Percentiles rank a stretch among this genome's conserved stretches.
These are phyloP conservation scores for Aulostomus chinensis DNA, from an alignment of 2,797 vertebrate genomes.

Conservation along the genomic window DNA sequence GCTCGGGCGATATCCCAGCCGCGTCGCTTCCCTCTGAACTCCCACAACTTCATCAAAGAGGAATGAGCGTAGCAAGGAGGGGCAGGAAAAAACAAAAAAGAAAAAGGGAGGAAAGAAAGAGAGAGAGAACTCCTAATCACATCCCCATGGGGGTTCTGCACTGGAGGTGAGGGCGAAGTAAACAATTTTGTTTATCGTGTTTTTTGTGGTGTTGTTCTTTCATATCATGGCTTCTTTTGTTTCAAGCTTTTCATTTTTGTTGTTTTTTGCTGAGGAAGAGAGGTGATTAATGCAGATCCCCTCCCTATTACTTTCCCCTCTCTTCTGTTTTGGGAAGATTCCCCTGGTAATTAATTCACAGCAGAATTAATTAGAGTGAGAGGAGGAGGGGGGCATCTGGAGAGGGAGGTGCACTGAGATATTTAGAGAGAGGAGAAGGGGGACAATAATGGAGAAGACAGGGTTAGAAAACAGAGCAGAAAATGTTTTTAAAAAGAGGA, in stretches of 20 bases:
- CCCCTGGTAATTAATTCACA: constrained; percentile 70
- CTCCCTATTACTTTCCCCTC: constrained; percentile 31
- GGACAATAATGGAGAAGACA: constrained; percentile 5
- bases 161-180: constrained; percentile 73
- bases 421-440: constrained; percentile 31
- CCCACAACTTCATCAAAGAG: constrained; percentile 78
- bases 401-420: constrained; percentile 45
- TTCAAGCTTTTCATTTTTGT: constrained; percentile 33
- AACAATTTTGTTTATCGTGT: constrained; percentile 73
- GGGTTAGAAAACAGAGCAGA: constrained; percentile 1
- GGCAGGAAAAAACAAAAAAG: constrained; percentile 28
- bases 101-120: constrained; percentile 13
- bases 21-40: constrained; percentile 63
- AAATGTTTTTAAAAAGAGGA: constrained; percentile 1
- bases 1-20: constrained; percentile 59
- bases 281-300: constrained; percentile 72
- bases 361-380: constrained; percentile 71
- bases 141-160: constrained; percentile 58
- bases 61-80: constrained; percentile 59
- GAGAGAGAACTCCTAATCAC: constrained; percentile 56
- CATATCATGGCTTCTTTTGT: constrained; percentile 64
- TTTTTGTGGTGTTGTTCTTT: constrained; percentile 67
- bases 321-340: constrained; percentile 68
- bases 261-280: constrained; percentile 45
- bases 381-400: constrained; percentile 9